Evolutionary conservation across 2,888 invertebrate species (phyloP), one percentile per base, ranked within the genome.

Genomic region (Nasonia oneida): DNA sequence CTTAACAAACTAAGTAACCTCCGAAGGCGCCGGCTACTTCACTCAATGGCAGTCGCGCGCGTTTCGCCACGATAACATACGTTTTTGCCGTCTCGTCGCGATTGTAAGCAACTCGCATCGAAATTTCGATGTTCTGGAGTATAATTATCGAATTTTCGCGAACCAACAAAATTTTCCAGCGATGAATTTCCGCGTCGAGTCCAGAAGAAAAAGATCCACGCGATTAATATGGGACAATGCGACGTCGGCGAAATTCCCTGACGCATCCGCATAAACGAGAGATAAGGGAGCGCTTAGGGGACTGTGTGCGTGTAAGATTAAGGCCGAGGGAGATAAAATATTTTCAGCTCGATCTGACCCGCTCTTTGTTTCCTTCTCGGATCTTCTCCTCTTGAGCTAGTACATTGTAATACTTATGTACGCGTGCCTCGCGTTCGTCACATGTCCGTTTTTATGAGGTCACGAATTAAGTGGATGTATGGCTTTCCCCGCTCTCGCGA

Each of bases 251-350:
- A 14, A 18, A 18, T 18, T 53, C 53, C 4, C 53, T 18, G 53
- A 53, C 18, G 53, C 18, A 18, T 53, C 50, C 50, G 57, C 39
- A 18, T 61, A 12, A 18, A 3, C 53, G 39, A 42, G 67, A 67
- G 67, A 78, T 78, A 78, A 64, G 64, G 47, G 18, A 18, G 18
- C 3, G 64, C 15, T 64, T 47, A 67, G 5, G 23, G 23, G 37
- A 78, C 6, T 23, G 18, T 33, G 23, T 18, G 29, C 29, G 29
- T 29, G 18, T 39, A 47, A 73, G 80, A 80, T 71, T 73, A 81
- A 57, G 57, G 71, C 10, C 71, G 57, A 23, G 50, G 53, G 12
- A 71, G 73, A 81, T 81, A 78, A 78, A 81, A 73, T 23, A 57
- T 71, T 70, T 81, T 73, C 23, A 23, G 23, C 29, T 53, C 33